A percentile compares a stretch with the other conserved stretches of the same genome.
These are phyloP conservation scores for Chloropsis cyanopogon DNA, from an alignment of 2,113 vertebrate species.

Conservation along the genomic window DNA sequence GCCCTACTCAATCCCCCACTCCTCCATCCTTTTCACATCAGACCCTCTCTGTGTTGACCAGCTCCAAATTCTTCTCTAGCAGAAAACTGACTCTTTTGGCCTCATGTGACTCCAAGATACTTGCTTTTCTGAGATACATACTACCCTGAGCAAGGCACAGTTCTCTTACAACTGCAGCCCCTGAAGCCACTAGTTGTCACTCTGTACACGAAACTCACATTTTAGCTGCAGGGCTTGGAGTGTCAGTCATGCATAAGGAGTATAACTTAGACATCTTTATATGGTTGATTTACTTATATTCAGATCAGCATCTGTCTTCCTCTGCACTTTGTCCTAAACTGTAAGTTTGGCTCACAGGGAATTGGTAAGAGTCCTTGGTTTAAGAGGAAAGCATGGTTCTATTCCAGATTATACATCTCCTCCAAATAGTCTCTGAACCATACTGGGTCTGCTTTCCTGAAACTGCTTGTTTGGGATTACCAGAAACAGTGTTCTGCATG, in stretches of 20 bases:
- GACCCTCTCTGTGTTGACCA: not conserved
- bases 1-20: not conserved
- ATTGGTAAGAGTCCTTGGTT: not conserved
- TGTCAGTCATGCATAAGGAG: not conserved
- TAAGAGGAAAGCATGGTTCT: not conserved
- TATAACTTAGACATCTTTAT: not conserved
- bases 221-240: not conserved
- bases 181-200: not conserved
- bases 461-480: not conserved
- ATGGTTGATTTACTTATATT: not conserved
- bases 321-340: not conserved
- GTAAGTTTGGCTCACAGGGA: not conserved
- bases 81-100: not conserved
- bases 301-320: not conserved
- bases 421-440: not conserved
- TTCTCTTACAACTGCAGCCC: not conserved
- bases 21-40: not conserved
- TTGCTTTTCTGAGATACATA: not conserved
- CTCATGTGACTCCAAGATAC: not conserved
- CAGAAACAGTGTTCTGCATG: not conserved
- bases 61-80: not conserved
- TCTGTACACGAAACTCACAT: not conserved
- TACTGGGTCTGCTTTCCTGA: not conserved
- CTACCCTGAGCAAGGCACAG: not conserved
- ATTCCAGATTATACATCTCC: not conserved